These are phyloP conservation scores for Coelinius sp. DNA, from an alignment of 2,888 invertebrate species.

Conservation along the genomic window DNA sequence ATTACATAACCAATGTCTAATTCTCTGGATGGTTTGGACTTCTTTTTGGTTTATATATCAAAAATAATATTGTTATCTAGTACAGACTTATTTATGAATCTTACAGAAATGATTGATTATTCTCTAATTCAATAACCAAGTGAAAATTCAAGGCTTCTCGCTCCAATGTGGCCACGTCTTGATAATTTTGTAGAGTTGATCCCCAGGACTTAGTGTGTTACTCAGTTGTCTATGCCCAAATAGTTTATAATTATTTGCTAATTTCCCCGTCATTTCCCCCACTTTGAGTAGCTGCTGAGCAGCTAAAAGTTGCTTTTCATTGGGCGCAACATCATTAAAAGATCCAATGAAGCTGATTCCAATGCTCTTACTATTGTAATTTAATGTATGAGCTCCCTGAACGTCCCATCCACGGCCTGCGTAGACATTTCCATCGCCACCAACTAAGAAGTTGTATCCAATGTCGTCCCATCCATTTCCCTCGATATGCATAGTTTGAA, in stretches of 20 bases:
- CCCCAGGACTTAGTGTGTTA: conserved; percentile 33
- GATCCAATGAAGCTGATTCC: conserved; percentile 30
- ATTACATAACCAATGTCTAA: no score
- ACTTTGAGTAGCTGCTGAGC: conserved; percentile 28
- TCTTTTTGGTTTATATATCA: no score
- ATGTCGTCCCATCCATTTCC: conserved; percentile 4
- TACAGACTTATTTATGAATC: no score
- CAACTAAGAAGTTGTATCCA: conserved; percentile 73
- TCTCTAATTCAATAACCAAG: background rate
- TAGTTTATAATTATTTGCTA: conserved; percentile 22
- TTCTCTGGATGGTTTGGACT: no score
- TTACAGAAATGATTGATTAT: background rate
- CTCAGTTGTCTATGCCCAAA: conserved; percentile 53
- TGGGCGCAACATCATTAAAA: background rate
- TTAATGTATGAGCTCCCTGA: conserved; percentile 73
- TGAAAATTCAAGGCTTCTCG: background rate
- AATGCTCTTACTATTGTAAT: conserved; percentile 69
- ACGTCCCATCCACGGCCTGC: conserved; percentile 77
- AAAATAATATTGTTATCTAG: background rate
- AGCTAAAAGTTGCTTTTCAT: conserved; percentile 12
- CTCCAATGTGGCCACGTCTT: conserved; percentile 32
- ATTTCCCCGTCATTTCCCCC: conserved; percentile 19
- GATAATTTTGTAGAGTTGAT: conserved; percentile 21
- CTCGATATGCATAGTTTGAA: conserved; percentile 9
- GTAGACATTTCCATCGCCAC: conserved; percentile 76